Percentiles rank a stretch among this genome's conserved stretches.
Evolutionary conservation across 2,113 vertebrate genomes (phyloP).

Genomic region (Electrona antarctica): DNA sequence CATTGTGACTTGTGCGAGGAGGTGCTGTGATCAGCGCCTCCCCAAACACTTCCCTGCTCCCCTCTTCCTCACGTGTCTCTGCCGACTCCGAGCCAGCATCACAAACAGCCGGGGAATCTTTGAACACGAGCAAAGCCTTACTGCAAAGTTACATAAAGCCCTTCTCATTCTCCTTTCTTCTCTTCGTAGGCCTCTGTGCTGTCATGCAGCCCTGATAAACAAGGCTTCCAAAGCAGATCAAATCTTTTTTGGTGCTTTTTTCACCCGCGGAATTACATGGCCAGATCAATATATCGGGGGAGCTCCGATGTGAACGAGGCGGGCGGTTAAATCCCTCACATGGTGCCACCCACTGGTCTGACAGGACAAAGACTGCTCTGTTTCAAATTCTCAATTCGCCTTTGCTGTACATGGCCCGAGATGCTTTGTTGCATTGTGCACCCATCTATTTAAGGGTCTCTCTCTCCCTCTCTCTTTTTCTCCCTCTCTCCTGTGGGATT

Average conservation of each 20-base stretch:
- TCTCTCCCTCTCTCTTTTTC: conserved; percentile 58
- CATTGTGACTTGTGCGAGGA: conserved; percentile 52
- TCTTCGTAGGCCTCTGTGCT: conserved; percentile 48
- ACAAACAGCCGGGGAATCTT: conserved; percentile 39
- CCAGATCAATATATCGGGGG: conserved; percentile 70
- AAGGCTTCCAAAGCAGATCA: conserved; percentile 34
- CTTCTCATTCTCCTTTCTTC: conserved; percentile 15
- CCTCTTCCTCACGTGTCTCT: conserved; percentile 28
- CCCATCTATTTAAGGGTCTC: conserved; percentile 69
- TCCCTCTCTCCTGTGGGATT: conserved; percentile 73
- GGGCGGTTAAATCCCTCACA: conserved; percentile 58
- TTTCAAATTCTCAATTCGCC: conserved; percentile 68
- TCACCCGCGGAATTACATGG: conserved; percentile 60
- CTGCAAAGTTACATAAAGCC: conserved; percentile 45
- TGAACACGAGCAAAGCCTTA: conserved; percentile 40
- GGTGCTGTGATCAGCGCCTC: conserved; percentile 58
- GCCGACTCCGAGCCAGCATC: conserved; percentile 21
- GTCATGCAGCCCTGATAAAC: conserved; percentile 49
- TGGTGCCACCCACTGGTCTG: conserved; percentile 68
- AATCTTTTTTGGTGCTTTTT: conserved; percentile 43
- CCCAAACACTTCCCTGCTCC: conserved; percentile 16
- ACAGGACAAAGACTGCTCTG: conserved; percentile 72
- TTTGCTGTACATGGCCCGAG: conserved; percentile 73
- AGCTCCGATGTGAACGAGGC: conserved; percentile 55
- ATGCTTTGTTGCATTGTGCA: conserved; percentile 76